Evolutionary conservation across 2,888 invertebrate species (phyloP).

Genomic region (Melanchra persicariae): DNA sequence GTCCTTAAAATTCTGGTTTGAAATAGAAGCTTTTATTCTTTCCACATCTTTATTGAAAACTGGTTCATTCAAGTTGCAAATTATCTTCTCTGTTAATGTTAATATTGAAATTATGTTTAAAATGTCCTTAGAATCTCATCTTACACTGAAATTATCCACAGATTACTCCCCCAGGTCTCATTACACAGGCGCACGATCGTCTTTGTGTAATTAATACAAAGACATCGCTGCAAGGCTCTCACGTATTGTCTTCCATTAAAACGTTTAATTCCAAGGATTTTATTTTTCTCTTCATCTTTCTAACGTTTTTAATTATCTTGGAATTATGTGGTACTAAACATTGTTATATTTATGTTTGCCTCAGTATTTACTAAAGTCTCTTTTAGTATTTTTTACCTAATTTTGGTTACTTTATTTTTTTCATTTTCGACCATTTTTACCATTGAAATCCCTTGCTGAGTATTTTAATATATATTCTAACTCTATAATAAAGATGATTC

Average conservation of each 20-base stretch:
- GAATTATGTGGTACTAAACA: not conserved
- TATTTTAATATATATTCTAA: no score
- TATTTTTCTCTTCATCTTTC: slow-evolving; percentile 14
- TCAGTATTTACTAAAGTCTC: no score
- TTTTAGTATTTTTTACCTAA: no score
- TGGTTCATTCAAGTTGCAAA: not conserved
- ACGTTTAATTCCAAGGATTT: slow-evolving; percentile 58
- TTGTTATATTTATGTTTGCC: not conserved
- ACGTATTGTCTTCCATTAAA: slow-evolving; percentile 71
- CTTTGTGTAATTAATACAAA: slow-evolving; percentile 63
- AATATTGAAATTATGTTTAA: slow-evolving; percentile 13
- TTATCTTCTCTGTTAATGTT: not conserved
- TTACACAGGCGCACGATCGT: slow-evolving; percentile 51
- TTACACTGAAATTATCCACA: slow-evolving; percentile 29
- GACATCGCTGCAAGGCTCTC: slow-evolving; percentile 59
- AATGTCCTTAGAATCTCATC: slow-evolving; percentile 14
- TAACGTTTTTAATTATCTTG: slow-evolving; percentile 21
- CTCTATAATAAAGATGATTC: no score
- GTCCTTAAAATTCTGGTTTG: not conserved
- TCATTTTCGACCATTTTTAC: not conserved
- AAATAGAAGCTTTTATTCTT: not conserved
- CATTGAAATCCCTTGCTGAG: no score
- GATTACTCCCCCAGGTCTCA: slow-evolving; percentile 53
- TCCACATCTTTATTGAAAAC: not conserved
- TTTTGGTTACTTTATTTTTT: not conserved